Percentiles rank a stretch among this genome's conserved stretches.
Evolutionary conservation across 1,140 invertebrate species (phyloP).

Genomic region (Ruditapes philippinarum): DNA sequence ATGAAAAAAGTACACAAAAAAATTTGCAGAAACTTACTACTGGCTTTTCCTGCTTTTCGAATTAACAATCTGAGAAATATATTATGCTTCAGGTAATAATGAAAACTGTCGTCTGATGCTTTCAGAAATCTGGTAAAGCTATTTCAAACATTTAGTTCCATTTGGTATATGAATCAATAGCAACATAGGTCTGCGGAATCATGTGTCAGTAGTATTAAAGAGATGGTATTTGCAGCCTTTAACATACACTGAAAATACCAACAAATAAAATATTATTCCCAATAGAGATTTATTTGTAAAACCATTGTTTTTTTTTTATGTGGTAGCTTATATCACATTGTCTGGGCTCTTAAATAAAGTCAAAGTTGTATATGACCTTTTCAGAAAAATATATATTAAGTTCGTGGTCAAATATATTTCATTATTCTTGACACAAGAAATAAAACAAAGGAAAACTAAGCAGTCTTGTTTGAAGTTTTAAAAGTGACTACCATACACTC

Average conservation of each 20-base stretch:
- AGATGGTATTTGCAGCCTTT: slow-evolving; percentile 6
- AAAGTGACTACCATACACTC: too few relatives aligned
- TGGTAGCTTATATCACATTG: too few relatives aligned
- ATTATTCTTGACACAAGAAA: too few relatives aligned
- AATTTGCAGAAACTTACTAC: neutral
- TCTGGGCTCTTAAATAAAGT: too few relatives aligned
- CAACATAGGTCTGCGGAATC: neutral
- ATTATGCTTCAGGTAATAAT: slow-evolving; percentile 43
- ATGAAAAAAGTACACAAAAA: too few relatives aligned
- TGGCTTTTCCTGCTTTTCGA: neutral
- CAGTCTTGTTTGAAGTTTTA: too few relatives aligned
- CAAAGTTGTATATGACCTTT: too few relatives aligned
- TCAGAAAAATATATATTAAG: too few relatives aligned
- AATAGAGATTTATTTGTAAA: neutral
- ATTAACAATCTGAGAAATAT: slow-evolving; percentile 38
- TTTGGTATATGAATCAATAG: slow-evolving; percentile 40
- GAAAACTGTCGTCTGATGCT: neutral
- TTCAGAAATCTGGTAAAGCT: neutral
- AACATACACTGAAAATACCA: slow-evolving; percentile 16
- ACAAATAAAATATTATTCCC: slow-evolving; percentile 29
- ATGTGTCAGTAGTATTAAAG: slow-evolving; percentile 18
- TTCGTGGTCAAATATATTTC: too few relatives aligned
- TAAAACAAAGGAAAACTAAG: too few relatives aligned
- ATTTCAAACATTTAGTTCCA: slow-evolving; percentile 48
- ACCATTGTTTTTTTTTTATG: neutral